A percentile compares a stretch with the other conserved stretches of the same genome.
Conservation (phyloP, 37 sponge, comb jelly and placozoan species). For the Cliona cf. orientalis region DNA sequence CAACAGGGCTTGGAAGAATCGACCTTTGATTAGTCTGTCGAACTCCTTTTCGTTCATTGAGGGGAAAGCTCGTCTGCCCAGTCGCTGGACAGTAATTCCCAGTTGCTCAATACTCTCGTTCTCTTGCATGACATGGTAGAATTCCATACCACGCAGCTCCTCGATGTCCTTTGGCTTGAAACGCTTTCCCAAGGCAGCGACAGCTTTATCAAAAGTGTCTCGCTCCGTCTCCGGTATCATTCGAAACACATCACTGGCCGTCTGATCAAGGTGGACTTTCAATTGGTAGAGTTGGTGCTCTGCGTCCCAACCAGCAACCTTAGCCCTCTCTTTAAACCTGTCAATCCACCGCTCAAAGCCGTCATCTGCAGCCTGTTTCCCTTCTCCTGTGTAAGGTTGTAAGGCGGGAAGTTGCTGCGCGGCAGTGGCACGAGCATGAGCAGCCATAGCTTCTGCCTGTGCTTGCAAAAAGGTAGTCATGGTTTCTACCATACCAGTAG, state of each 20-base stretch:
- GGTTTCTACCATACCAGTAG: no score
- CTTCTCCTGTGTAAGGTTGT: constrained; percentile 16
- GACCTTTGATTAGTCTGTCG: neutral
- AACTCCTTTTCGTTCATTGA: constrained; percentile 3
- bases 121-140: constrained; percentile 6
- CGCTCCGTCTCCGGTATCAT: constrained; percentile 5
- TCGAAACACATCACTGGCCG: constrained; percentile 8
- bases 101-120: constrained; percentile 8
- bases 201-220: neutral
- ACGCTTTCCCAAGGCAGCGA: neutral
- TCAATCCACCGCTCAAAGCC: constrained; percentile 32
- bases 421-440: neutral
- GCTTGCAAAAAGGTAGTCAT: no score
- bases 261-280: constrained; percentile 22
- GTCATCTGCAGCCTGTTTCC: neutral
- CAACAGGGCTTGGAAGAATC: constrained; percentile 19
- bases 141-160: constrained; percentile 1
- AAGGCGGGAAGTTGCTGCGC: constrained; percentile 12
- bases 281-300: constrained; percentile 30
- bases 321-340: constrained; percentile 29
- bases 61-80: neutral
- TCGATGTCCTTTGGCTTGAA: constrained; percentile 1
- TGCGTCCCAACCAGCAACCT: constrained; percentile 8
- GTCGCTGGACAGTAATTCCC: neutral
- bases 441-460: neutral